These are phyloP conservation scores for Caiman crocodilus DNA, from an alignment of 2,797 vertebrate genomes.

Conservation along the genomic window DNA sequence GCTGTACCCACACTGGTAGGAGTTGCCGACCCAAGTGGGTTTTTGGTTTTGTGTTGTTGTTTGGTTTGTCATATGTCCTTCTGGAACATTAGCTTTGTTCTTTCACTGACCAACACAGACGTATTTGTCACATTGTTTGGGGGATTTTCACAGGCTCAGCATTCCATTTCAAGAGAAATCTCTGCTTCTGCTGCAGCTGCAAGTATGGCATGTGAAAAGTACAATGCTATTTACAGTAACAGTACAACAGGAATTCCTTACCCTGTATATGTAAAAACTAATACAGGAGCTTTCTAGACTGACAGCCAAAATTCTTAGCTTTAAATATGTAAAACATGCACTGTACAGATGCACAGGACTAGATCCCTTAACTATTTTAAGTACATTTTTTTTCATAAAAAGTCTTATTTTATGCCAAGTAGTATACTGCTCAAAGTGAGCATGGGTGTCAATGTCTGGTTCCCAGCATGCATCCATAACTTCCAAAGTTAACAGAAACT, in stretches of 20 bases:
- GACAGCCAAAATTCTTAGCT: background rate
- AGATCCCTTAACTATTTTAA: background rate
- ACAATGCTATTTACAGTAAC: slow-evolving; percentile 69
- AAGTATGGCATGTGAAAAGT: slow-evolving; percentile 68
- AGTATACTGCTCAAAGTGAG: fast-evolving
- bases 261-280: slow-evolving; percentile 44
- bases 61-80: slow-evolving; percentile 80
- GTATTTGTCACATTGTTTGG: slow-evolving; percentile 74
- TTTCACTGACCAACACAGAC: slow-evolving; percentile 43
- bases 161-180: slow-evolving; percentile 82
- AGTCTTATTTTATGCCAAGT: background rate
- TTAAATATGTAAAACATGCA: fast-evolving
- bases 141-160: slow-evolving; percentile 83
- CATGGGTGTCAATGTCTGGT: background rate
- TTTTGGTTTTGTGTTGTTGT: slow-evolving; percentile 37
- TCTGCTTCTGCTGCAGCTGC: slow-evolving; percentile 77
- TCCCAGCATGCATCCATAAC: background rate
- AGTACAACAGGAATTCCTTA: slow-evolving; percentile 34
- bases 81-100: slow-evolving; percentile 88
- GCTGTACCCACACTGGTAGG: slow-evolving; percentile 37
- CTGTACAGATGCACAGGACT: background rate
- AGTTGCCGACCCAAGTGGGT: slow-evolving; percentile 77
- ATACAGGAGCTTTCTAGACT: slow-evolving; percentile 40
- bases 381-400: background rate
- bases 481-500: background rate